Conservation (phyloP, 1,140 invertebrate genomes). For the Philotrypesis tridentata region DNA sequence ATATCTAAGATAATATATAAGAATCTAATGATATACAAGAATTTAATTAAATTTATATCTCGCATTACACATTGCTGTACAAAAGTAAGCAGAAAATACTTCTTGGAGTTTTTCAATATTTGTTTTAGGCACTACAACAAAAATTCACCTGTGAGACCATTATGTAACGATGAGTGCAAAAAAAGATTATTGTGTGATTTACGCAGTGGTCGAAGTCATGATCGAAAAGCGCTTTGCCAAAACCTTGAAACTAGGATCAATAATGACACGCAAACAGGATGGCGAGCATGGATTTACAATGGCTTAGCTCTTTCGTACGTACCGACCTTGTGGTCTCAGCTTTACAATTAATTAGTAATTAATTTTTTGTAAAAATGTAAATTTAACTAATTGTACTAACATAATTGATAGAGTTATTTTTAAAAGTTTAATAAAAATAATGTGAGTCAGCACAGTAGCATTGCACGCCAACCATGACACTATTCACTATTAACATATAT, state of each 20-base stretch:
- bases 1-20: too few species aligned
- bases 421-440: too few species aligned
- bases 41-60: too few species aligned
- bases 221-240: slow-evolving; percentile 87
- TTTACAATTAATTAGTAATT: neutral
- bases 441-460: too few species aligned
- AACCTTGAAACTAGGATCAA: slow-evolving; percentile 87
- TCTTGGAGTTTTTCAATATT: slow-evolving; percentile 20
- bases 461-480: too few species aligned
- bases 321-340: slow-evolving; percentile 51
- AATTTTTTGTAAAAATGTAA: neutral
- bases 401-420: too few species aligned
- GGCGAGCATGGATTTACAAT: slow-evolving; percentile 90
- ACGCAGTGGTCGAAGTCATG: slow-evolving; percentile 88
- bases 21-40: too few species aligned
- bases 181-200: slow-evolving; percentile 90
- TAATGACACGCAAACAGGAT: slow-evolving; percentile 80
- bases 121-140: slow-evolving; percentile 87
- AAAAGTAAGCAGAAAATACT: too few species aligned
- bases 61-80: too few species aligned
- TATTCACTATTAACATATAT: too few species aligned
- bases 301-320: slow-evolving; percentile 90
- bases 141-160: slow-evolving; percentile 85
- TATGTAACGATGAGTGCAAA: slow-evolving; percentile 87
- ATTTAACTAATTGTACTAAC: neutral